Evolutionary conservation across 2,113 vertebrate species (phyloP), one percentile per base, ranked within the genome.

Genomic region (Rafetus swinhoei): DNA sequence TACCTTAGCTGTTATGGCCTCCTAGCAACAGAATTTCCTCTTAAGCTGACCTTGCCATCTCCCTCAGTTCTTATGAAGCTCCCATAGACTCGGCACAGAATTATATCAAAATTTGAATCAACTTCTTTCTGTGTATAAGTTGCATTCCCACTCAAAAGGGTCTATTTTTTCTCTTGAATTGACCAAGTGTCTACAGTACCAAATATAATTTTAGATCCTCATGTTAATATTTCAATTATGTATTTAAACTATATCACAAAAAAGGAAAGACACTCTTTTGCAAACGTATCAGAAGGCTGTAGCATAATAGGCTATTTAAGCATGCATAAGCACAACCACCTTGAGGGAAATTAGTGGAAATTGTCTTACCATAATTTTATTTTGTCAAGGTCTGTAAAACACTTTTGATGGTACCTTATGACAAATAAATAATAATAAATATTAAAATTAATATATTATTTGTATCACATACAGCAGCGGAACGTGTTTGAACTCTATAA

Each of bases 11-110:
- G 22, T 81, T 90, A 85, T 81, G 0, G 9, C 92, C 57, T 95
- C 92, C 87, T 95, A 95, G 96, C 93, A 97, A 97, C 92, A 90
- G 52, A 74, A 85, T 88, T 95, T 94, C 54, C 81, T 89, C 79
- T 92, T 94, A 90, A 95, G 83, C 85, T 91, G 87, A 95, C 52
- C 57, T 79, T 84, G n/a, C 16, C 2, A 81, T 92, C 91, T 92
- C 65, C 87, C 85, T 13, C 76, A n/a, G 3, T n/a, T 92, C 53
- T 2, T 79, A 3, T 62, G 85, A 93, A 82, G 16, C 29, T 79
- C 82, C 32, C 0, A 0, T 1, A 91, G 39, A 32, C 1, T 85
- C 91, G 94, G 81, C 53, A 81, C 9, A 87, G 27, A 89, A 90
- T 84, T 83, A 59, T 1, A 1, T 54, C 50, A 5, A 35, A 85